These are phyloP conservation scores for Dendrocopos noguchii DNA, from an alignment of 2,113 vertebrate genomes.

Conservation along the genomic window DNA sequence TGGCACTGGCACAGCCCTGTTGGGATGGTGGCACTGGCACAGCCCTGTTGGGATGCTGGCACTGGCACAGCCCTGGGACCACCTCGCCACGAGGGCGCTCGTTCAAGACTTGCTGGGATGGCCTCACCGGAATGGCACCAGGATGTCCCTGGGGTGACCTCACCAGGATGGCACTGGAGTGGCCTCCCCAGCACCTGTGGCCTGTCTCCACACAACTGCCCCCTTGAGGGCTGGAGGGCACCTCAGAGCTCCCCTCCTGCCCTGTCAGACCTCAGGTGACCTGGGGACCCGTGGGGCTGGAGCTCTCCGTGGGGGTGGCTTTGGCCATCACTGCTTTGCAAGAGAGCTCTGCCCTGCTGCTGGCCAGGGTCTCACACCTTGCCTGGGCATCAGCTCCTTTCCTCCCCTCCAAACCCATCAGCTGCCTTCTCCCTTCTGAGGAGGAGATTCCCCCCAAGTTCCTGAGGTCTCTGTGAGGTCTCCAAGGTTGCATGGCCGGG, in stretches of 20 bases:
- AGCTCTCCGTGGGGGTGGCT: neutral
- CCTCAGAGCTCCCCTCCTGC: neutral
- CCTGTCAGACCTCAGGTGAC: fast-evolving
- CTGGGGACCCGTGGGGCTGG: neutral
- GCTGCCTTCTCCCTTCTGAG: neutral
- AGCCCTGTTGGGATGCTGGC: no score
- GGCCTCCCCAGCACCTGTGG: neutral
- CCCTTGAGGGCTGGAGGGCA: neutral
- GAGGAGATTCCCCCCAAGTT: neutral
- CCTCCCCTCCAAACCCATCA: neutral
- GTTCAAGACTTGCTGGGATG: neutral
- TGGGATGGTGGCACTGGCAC: no score
- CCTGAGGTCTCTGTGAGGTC: neutral
- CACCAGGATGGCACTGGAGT: neutral
- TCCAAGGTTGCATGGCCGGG: fast-evolving
- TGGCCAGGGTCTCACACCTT: neutral
- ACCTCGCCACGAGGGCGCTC: no score
- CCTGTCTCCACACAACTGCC: neutral
- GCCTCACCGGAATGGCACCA: neutral
- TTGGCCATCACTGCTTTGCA: neutral
- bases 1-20: no score
- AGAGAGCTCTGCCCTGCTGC: neutral
- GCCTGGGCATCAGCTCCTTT: neutral
- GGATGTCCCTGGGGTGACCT: neutral
- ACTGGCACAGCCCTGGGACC: no score